Conservation (phyloP, 1,140 invertebrate species). For the Orchesella cincta region DNA sequence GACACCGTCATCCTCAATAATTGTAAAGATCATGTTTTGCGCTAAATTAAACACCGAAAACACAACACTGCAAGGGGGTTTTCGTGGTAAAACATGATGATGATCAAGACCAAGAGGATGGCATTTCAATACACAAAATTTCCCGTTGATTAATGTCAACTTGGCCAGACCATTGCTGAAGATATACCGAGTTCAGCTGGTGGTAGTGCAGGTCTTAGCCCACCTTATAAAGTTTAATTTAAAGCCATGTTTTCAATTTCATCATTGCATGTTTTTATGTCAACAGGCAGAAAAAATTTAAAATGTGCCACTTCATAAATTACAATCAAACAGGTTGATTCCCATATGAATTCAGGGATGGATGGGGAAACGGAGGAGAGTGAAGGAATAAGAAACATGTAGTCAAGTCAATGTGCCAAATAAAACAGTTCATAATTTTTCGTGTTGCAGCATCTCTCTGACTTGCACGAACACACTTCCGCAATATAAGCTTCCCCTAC, state of each 20-base stretch:
- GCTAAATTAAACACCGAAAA: neutral
- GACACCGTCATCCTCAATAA: neutral
- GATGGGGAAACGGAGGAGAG: neutral
- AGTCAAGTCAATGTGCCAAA: neutral
- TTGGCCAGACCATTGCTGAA: no score
- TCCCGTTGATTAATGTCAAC: no score
- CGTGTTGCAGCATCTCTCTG: neutral
- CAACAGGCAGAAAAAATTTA: neutral
- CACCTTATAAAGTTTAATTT: no score
- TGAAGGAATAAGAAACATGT: neutral
- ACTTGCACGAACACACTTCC: no score
- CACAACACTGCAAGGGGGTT: neutral
- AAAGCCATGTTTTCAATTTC: neutral
- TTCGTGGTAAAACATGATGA: neutral
- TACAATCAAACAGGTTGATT: no score
- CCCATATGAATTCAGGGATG: neutral
- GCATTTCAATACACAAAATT: no score
- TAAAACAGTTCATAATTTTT: conserved; percentile 10
- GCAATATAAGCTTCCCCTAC: no score
- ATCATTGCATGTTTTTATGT: neutral
- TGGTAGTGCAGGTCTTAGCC: no score
- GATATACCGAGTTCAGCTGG: no score
- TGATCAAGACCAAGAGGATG: no score
- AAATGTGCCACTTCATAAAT: neutral
- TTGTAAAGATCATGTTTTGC: neutral